These are phyloP conservation scores for Salarias fasciatus DNA, from an alignment of 2,797 vertebrate genomes.

Conservation along the genomic window DNA sequence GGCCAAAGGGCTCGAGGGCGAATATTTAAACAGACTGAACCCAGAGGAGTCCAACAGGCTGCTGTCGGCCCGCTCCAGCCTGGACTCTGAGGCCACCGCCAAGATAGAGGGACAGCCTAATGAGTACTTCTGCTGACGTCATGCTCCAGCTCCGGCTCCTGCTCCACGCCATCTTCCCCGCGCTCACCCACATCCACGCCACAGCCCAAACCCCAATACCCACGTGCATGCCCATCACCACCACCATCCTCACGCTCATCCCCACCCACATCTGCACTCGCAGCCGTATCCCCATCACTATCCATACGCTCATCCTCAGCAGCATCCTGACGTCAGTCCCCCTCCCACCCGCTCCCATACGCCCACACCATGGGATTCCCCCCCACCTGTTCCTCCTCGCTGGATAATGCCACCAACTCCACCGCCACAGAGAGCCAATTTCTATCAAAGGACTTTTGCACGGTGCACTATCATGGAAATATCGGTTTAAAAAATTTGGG, in stretches of 20 bases:
- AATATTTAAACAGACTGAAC: slow-evolving; percentile 87
- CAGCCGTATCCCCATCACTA: slow-evolving; percentile 52
- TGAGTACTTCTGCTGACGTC: slow-evolving; percentile 94
- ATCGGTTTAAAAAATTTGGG: slow-evolving; percentile 71
- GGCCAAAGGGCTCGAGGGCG: slow-evolving; percentile 84
- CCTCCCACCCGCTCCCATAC: slow-evolving; percentile 52
- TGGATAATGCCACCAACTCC: slow-evolving; percentile 76
- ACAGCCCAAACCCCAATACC: slow-evolving; percentile 30
- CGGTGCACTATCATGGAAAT: slow-evolving; percentile 83
- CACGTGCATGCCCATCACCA: slow-evolving; percentile 19
- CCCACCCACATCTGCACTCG: slow-evolving; percentile 1
- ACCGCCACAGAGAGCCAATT: slow-evolving; percentile 72
- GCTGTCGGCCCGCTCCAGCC: slow-evolving; percentile 91
- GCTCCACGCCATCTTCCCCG: slow-evolving; percentile 66
- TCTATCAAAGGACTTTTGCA: slow-evolving; percentile 80
- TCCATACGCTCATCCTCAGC: slow-evolving; percentile 32
- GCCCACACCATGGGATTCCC: slow-evolving; percentile 63
- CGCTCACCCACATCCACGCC: slow-evolving; percentile 53
- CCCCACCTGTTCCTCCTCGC: slow-evolving; percentile 74
- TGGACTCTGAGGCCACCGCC: slow-evolving; percentile 91
- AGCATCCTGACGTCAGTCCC: slow-evolving; percentile 56
- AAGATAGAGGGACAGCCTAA: slow-evolving; percentile 88
- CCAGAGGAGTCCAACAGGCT: slow-evolving; percentile 92
- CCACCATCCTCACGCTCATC: slow-evolving; percentile 20
- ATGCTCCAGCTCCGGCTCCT: slow-evolving; percentile 80